phyloP scores from a whole-genome alignment of 2,888 invertebrate genomes.

The Synanthedon myopaeformis region DNA sequence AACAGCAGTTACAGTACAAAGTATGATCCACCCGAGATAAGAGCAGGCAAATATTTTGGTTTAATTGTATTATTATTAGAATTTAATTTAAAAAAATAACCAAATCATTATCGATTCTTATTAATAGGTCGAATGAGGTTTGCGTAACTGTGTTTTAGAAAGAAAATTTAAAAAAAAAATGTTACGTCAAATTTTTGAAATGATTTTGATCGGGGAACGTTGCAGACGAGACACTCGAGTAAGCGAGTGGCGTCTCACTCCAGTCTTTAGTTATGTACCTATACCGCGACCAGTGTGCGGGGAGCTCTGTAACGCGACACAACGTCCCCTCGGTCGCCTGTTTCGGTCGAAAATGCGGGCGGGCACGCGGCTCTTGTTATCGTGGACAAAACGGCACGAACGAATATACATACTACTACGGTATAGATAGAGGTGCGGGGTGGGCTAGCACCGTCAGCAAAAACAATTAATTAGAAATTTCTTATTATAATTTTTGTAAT shows the following conservation, averaged over 20 bases:
- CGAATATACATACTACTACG: constrained; percentile 54
- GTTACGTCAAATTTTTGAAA: constrained; percentile 47
- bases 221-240: constrained; percentile 62
- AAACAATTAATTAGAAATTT: constrained; percentile 9
- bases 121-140: no score
- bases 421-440: constrained; percentile 51
- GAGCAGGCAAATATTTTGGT: no score
- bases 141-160: no score
- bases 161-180: not conserved
- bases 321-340: constrained; percentile 26
- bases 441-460: constrained; percentile 47
- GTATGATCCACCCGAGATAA: no score
- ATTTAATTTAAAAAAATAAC: no score
- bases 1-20: no score
- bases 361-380: constrained; percentile 33
- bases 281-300: constrained; percentile 23
- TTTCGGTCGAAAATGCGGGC: constrained; percentile 30
- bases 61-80: no score
- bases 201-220: constrained; percentile 60
- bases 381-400: constrained; percentile 61
- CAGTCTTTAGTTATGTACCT: constrained; percentile 55
- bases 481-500: constrained; percentile 7
- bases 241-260: constrained; percentile 50
- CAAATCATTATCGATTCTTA: no score
- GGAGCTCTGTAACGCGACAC: constrained; percentile 41